Evolutionary conservation across 2,888 invertebrate genomes (phyloP), one percentile per base, ranked within the genome.

Genomic region (Chrysodeixis includens): DNA sequence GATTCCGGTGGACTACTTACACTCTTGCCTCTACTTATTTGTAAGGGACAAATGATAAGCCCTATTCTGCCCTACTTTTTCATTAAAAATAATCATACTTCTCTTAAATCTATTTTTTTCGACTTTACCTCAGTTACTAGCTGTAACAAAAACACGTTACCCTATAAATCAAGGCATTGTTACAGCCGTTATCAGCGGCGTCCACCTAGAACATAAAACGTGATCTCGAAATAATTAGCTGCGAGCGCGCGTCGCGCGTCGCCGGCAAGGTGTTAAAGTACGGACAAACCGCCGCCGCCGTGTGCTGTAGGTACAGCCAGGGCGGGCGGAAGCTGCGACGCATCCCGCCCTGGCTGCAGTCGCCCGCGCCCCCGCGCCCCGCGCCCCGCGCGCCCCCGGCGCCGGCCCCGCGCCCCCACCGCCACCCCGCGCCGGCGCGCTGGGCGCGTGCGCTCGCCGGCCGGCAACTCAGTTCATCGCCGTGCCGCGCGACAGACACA

Each of bases 401-500:
- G 74, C 76, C 71, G 61, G 66, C 64, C 62, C 55, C 75, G 18
- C 46, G 46, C 71, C 77, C 68, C 74, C 86, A 84, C 84, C 84
- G 81, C 83, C 72, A 88, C 90, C 88, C 89, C 86, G 88, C 86
- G 74, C 83, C 85, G 90, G 87, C 88, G 88, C 92, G 88, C 86
- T 82, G 86, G 74, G 92, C 94, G 92, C 94, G 91, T 90, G 93
- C 93, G 93, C 93, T 86, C 91, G 95, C 93, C 95, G 94, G 93
- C 93, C 93, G 93, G 93, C 93, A 70, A 90, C 82, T 91, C 93
- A 93, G 93, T 93, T 86, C 91, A 88, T 87, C 88, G 92, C 92
- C 92, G 94, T 95, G 95, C 92, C 93, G 92, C 92, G 94, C 89
- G 82, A 70, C 71, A 83, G 84, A 63, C 81, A 86, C 88, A 90